Evolutionary conservation across 1,140 invertebrate species (phyloP).

Genomic region (Saccostrea glomerata): DNA sequence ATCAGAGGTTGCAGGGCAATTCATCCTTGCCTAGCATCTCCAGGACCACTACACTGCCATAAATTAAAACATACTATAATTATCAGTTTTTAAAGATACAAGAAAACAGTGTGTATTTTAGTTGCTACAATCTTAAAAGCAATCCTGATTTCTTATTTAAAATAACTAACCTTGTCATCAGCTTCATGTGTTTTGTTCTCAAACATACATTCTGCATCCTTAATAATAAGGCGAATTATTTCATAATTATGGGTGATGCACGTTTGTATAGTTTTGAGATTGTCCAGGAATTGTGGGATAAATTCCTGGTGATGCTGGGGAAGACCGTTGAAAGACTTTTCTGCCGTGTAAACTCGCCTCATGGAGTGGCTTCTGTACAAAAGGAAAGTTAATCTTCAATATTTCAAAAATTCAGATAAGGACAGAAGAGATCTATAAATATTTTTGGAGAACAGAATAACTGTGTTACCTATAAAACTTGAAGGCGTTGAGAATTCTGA

Average conservation of each 20-base stretch:
- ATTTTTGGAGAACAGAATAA: neutral
- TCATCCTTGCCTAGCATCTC: too few species aligned
- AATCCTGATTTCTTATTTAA: neutral
- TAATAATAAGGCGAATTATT: slow-evolving; percentile 90
- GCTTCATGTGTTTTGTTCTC: slow-evolving; percentile 84
- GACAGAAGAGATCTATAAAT: too few species aligned
- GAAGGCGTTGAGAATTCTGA: slow-evolving; percentile 88
- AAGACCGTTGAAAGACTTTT: slow-evolving; percentile 87
- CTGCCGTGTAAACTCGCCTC: slow-evolving; percentile 85
- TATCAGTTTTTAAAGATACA: too few species aligned
- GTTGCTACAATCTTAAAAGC: neutral
- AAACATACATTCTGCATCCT: slow-evolving; percentile 91
- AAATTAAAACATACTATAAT: too few species aligned
- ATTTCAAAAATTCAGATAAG: neutral
- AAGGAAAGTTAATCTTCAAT: neutral
- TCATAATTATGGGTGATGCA: slow-evolving; percentile 92
- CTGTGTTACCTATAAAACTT: slow-evolving; percentile 87
- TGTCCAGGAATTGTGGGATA: slow-evolving; percentile 87
- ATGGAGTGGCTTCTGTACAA: slow-evolving; percentile 76
- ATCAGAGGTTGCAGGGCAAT: too few species aligned
- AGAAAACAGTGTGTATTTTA: too few species aligned
- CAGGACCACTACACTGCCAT: too few species aligned
- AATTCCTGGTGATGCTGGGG: slow-evolving; percentile 87
- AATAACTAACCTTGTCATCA: slow-evolving; percentile 57
- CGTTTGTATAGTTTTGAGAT: slow-evolving; percentile 86